phyloP scores from a whole-genome alignment of 2,113 vertebrate species.

The Zingel zingel region DNA sequence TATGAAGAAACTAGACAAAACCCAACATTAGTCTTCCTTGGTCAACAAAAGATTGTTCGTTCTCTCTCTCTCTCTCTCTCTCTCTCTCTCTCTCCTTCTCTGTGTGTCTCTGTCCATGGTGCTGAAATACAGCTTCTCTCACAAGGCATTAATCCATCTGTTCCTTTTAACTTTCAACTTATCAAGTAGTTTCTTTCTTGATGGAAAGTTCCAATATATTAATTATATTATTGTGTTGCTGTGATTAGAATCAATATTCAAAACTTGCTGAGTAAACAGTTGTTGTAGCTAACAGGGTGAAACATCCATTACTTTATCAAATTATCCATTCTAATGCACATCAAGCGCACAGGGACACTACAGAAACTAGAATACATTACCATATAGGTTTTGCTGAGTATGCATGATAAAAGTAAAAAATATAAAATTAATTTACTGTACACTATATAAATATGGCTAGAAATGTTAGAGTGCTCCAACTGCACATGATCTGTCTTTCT shows the following conservation, averaged over 20 bases:
- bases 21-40: background rate
- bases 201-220: background rate
- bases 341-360: conserved; percentile 5
- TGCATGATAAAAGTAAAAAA: conserved; percentile 16
- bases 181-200: conserved; percentile 9
- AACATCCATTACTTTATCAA: conserved; percentile 20
- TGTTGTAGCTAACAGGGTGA: conserved; percentile 23
- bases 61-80: background rate
- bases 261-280: conserved; percentile 7
- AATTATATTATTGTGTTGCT: no score
- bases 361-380: background rate
- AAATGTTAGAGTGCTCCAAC: background rate
- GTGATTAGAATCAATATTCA: background rate
- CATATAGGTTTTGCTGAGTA: background rate
- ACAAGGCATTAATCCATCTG: background rate
- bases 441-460: background rate
- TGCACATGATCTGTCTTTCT: background rate
- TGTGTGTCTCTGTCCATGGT: conserved; percentile 50
- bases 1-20: background rate
- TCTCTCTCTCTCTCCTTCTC: background rate
- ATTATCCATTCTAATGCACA: conserved; percentile 24
- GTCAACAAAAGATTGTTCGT: no score
- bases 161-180: conserved; percentile 15
- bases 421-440: background rate
- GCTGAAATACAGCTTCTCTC: conserved; percentile 43